Conservation (phyloP, 2,888 invertebrate genomes). For the Caenorhabditis sp. region DNA sequence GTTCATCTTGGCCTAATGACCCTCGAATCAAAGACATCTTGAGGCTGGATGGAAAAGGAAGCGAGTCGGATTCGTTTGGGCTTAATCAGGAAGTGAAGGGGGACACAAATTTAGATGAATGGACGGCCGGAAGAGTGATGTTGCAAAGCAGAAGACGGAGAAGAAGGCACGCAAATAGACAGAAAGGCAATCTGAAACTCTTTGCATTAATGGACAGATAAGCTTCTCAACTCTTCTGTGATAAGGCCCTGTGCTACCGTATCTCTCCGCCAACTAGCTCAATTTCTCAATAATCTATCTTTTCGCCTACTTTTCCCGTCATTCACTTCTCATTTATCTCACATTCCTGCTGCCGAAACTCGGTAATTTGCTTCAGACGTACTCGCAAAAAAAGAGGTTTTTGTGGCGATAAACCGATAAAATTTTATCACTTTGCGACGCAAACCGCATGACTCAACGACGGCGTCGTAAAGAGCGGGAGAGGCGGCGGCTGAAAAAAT, state of each 20-base stretch:
- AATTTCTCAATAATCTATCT: not conserved
- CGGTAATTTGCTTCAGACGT: conserved; percentile 12
- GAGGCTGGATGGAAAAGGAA: not conserved
- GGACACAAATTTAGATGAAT: conserved; percentile 16
- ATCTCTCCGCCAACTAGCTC: no score
- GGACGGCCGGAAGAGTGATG: not conserved
- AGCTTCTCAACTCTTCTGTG: no score
- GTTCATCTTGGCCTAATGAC: not conserved
- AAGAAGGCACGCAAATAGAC: not conserved
- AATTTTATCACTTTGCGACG: conserved; percentile 48
- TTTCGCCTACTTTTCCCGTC: not conserved
- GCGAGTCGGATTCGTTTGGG: not conserved
- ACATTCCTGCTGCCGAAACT: not conserved
- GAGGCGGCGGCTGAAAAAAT: not conserved
- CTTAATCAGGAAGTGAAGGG: conserved; percentile 9
- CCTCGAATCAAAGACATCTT: not conserved
- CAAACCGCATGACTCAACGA: conserved; percentile 31
- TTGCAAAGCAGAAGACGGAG: not conserved
- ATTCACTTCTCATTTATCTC: not conserved
- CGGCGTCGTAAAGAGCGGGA: conserved; percentile 22
- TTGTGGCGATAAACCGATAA: conserved; percentile 46
- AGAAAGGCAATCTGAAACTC: not conserved
- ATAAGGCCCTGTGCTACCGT: no score
- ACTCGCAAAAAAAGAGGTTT: conserved; percentile 10
- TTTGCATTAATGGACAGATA: no score